phyloP scores from a whole-genome alignment of 1,140 invertebrate species.

The Agrypnia vestita region DNA sequence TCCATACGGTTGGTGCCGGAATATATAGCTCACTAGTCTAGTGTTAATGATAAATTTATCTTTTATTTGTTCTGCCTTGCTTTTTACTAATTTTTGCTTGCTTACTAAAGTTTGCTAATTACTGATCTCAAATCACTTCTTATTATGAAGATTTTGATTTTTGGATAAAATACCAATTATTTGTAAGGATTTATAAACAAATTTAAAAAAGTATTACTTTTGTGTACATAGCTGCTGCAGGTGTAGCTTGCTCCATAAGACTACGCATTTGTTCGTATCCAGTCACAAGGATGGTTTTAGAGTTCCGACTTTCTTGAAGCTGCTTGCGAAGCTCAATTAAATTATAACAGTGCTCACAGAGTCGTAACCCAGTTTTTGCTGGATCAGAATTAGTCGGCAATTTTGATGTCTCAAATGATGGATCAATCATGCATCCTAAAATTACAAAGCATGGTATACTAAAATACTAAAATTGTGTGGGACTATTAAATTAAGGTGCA shows the following conservation, averaged over 20 bases:
- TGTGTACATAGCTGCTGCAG: conserved; percentile 85
- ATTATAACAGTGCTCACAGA: conserved; percentile 88
- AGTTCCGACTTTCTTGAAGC: conserved; percentile 85
- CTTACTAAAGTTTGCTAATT: too few species aligned
- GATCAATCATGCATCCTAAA: conserved; percentile 73
- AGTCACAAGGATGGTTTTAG: conserved; percentile 85
- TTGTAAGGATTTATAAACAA: conserved; percentile 16
- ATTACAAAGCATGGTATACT: neutral
- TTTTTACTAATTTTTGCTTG: too few species aligned
- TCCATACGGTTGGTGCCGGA: too few species aligned
- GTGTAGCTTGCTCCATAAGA: conserved; percentile 84
- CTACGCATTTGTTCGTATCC: conserved; percentile 87
- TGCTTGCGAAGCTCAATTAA: conserved; percentile 87
- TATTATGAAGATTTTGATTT: too few species aligned
- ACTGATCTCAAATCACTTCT: too few species aligned
- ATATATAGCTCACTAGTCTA: too few species aligned
- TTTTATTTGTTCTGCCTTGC: too few species aligned
- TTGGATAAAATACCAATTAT: neutral
- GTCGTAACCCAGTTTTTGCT: conserved; percentile 76
- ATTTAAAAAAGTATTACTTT: conserved; percentile 78
- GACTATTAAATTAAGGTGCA: too few species aligned
- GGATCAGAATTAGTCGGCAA: conserved; percentile 48
- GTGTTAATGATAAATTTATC: too few species aligned
- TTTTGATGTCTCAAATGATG: conserved; percentile 64
- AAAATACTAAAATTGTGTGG: too few species aligned